Percentiles rank a stretch among this genome's conserved stretches.
These are phyloP conservation scores for Megalops atlanticus DNA, from an alignment of 2,113 vertebrate genomes.

Conservation along the genomic window DNA sequence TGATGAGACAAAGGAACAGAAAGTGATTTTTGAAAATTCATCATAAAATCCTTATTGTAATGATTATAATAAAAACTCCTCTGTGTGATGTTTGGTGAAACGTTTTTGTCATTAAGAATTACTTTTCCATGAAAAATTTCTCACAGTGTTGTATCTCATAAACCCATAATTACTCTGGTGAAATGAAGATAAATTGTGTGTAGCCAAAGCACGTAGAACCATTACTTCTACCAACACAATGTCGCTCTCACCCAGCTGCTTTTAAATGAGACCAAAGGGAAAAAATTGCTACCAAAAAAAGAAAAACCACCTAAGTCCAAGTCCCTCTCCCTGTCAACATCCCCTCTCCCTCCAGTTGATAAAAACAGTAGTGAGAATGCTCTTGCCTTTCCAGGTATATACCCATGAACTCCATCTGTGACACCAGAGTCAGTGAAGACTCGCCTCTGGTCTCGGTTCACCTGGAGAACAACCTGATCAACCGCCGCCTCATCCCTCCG, in stretches of 20 bases:
- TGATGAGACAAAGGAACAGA: neutral
- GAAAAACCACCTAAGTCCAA: neutral
- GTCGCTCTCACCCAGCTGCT: too few relatives aligned
- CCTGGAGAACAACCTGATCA: slow-evolving; percentile 77
- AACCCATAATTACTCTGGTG: neutral
- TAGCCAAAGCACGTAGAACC: neutral
- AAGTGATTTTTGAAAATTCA: neutral
- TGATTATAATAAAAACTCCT: neutral
- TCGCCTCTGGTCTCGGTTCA: slow-evolving; percentile 70
- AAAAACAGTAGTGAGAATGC: too few relatives aligned
- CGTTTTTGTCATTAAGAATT: neutral
- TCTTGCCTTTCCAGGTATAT: slow-evolving; percentile 58
- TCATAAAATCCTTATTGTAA: neutral
- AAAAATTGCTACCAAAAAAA: neutral
- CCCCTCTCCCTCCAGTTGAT: too few relatives aligned
- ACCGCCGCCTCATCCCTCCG: slow-evolving; percentile 60
- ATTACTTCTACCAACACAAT: neutral
- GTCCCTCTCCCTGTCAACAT: neutral
- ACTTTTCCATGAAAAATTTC: neutral
- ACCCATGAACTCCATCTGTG: slow-evolving; percentile 74
- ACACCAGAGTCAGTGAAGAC: slow-evolving; percentile 59
- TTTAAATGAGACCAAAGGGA: neutral
- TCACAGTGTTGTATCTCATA: neutral
- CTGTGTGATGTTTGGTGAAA: neutral
- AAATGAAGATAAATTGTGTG: neutral